Evolutionary conservation across 92 coral and sea anemone species (phyloP), one percentile per base, ranked within the genome.

Genomic region (Ricordea florida): DNA sequence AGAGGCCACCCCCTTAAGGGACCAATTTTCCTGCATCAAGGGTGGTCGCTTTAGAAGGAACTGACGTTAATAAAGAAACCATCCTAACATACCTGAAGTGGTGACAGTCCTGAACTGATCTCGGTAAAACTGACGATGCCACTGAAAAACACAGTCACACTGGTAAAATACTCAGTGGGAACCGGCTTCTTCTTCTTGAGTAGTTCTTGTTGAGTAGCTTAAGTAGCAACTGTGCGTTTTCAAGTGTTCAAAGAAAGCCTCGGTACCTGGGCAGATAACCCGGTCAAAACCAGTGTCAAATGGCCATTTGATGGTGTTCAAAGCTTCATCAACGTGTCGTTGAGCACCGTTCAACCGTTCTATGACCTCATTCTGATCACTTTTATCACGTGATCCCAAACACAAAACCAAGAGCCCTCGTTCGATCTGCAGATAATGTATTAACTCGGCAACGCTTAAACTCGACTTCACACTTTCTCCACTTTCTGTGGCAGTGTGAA

Each of bases 71-170:
- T n/a, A n/a, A n/a, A n/a, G n/a, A n/a, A n/a, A 24, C 18, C 29
- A 0, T 17, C 1, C 0, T 4, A 13, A 3, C 29, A 1, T 16
- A 70, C 77, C 77, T 70, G 77, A 25, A 64, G 32, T 32, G 78
- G 78, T 4, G 86, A 46, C 62, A 79, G 63, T 4, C 13, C 2
- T 2, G 74, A 53, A 32, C 83, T 61, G 58, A 62, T 75, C 26
- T 75, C 82, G 2, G 73, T 74, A 45, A 87, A 87, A 76, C 71
- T 66, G 11, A 88, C 93, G 60, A 88, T 88, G 33, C 83, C 93
- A 50, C 86, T 88, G 69, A 88, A 88, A 42, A 77, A 88, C 16
- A 88, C 80, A 2, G 92, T 87, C n/a, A 82, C 92, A 42, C 84
- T 81, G 56, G 48, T 82, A 14, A 82, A 87, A 27, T 69, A 59